phyloP scores from a whole-genome alignment of 2,888 invertebrate species.

The Maniola hyperantus region DNA sequence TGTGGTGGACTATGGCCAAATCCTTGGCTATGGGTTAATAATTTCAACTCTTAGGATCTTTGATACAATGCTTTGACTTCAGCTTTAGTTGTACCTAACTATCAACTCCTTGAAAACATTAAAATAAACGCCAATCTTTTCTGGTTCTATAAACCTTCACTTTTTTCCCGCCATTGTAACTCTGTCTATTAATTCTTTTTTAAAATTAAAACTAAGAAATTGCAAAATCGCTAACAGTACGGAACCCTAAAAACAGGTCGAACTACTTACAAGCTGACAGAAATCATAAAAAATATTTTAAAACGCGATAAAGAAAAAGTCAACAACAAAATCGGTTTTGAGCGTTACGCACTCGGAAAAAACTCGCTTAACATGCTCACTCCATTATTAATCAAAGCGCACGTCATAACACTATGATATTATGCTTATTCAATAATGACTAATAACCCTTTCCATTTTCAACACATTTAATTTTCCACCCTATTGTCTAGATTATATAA shows the following conservation, averaged over 20 bases:
- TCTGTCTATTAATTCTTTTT: no score
- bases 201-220: no score
- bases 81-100: no score
- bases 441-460: conserved; percentile 56
- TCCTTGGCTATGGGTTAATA: no score
- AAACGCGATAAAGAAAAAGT: conserved; percentile 37
- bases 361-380: conserved; percentile 65
- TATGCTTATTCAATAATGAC: conserved; percentile 78
- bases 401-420: conserved; percentile 81
- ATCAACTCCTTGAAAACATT: no score
- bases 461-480: conserved; percentile 40
- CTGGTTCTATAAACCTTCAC: no score
- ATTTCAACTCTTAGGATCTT: no score
- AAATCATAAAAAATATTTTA: conserved; percentile 35
- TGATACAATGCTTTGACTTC: no score
- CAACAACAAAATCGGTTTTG: conserved; percentile 47
- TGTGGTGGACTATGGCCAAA: no score
- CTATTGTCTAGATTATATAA: fast-evolving
- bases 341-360: conserved; percentile 70
- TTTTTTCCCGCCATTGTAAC: no score
- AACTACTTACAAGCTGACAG: conserved; percentile 30
- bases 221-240: no score
- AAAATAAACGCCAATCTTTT: no score
- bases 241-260: conserved; percentile 25
- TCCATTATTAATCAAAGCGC: conserved; percentile 80